Conservation (phyloP, 2,113 vertebrate species). For the Sterrhoptilus dennistouni region DNA sequence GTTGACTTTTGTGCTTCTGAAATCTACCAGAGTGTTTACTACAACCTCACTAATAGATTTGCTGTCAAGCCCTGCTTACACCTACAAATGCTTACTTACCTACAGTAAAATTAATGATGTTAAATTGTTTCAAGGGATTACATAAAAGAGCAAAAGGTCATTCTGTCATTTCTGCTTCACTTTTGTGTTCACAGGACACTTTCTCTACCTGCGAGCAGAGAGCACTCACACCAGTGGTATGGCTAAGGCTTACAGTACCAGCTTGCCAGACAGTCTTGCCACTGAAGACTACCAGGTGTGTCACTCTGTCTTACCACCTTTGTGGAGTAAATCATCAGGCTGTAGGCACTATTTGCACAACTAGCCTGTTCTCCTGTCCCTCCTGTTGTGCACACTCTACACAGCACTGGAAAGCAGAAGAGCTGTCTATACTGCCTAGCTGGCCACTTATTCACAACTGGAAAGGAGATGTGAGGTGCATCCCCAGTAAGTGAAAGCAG, state of each 20-base stretch:
- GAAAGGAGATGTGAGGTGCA: neutral
- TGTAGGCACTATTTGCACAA: neutral
- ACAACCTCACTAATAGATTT: neutral
- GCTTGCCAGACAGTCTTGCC: constrained; percentile 73
- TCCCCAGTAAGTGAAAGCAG: neutral
- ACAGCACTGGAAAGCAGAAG: neutral
- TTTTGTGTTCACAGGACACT: constrained; percentile 75
- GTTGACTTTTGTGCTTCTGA: neutral
- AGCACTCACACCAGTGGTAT: constrained; percentile 38
- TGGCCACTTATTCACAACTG: neutral
- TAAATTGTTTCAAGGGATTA: neutral
- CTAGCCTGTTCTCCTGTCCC: neutral
- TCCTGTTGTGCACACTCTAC: neutral
- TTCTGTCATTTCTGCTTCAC: neutral
- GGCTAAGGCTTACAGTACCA: constrained; percentile 73
- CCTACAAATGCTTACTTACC: neutral
- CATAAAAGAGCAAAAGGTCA: neutral
- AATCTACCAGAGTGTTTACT: neutral
- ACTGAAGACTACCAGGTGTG: constrained; percentile 78
- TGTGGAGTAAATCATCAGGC: neutral
- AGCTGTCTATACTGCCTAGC: neutral
- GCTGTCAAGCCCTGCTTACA: neutral
- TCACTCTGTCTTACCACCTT: neutral
- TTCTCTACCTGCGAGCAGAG: constrained; percentile 80
- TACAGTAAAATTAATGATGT: neutral